Percentiles rank a stretch among this genome's conserved stretches.
Conservation (phyloP, 1,140 invertebrate species). For the Nasonia giraulti region DNA sequence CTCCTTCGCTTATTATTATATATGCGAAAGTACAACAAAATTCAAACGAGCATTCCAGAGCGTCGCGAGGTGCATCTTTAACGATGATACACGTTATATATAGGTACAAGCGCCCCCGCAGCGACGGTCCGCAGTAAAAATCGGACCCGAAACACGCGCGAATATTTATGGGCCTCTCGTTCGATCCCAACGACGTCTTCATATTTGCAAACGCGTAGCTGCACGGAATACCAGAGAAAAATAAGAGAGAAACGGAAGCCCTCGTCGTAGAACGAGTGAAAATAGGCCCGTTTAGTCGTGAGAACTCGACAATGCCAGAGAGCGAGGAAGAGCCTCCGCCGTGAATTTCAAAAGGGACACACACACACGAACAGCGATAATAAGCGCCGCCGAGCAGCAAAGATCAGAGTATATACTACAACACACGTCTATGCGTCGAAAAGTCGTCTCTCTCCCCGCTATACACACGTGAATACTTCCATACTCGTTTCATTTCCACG, state of each 20-base stretch:
- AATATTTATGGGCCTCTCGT: neutral
- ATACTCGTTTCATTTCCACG: neutral
- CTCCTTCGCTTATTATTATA: too few species aligned
- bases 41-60: too few species aligned
- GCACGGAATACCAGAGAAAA: too few species aligned
- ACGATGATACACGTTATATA: neutral
- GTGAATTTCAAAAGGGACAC: conserved; percentile 36
- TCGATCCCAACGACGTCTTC: neutral
- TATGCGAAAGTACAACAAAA: too few species aligned
- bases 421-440: conserved; percentile 3
- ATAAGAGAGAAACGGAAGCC: too few species aligned
- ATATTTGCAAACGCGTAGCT: too few species aligned
- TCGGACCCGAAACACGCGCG: neutral
- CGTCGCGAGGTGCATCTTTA: too few species aligned
- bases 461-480: too few species aligned
- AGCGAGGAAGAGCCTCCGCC: neutral
- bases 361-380: neutral
- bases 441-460: neutral
- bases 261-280: neutral
- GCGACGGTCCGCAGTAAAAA: neutral
- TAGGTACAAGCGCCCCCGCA: neutral
- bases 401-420: neutral
- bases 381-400: neutral
- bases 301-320: neutral
- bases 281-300: neutral